A percentile compares a stretch with the other conserved stretches of the same genome.
phyloP scores from a whole-genome alignment of 2,113 vertebrate genomes.

The Nematolebias whitei region DNA sequence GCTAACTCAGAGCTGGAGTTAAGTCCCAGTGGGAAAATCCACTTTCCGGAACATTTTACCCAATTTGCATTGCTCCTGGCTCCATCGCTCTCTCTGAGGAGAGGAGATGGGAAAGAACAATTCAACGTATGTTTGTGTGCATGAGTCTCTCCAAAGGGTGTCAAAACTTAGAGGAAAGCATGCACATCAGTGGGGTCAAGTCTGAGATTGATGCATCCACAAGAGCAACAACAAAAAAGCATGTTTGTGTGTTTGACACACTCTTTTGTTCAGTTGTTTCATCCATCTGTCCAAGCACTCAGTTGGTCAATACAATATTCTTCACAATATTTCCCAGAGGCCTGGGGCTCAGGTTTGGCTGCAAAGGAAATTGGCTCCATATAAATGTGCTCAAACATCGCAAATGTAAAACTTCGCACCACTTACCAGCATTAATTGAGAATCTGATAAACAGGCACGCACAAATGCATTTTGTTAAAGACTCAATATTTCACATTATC shows the following conservation, averaged over 20 bases:
- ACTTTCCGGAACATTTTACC: slow-evolving; percentile 79
- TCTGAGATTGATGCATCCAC: slow-evolving; percentile 1
- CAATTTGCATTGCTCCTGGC: slow-evolving; percentile 79
- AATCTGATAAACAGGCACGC: slow-evolving; percentile 25
- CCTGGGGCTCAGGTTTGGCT: slow-evolving; percentile 35
- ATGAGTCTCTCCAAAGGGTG: slow-evolving; percentile 18
- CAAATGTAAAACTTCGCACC: slow-evolving; percentile 16
- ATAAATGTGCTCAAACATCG: slow-evolving; percentile 23
- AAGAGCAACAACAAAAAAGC: not conserved
- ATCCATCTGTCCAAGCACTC: slow-evolving; percentile 20
- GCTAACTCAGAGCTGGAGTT: slow-evolving; percentile 60
- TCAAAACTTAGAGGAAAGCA: slow-evolving; percentile 41
- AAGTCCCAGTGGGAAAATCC: slow-evolving; percentile 70
- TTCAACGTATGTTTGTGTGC: slow-evolving; percentile 7
- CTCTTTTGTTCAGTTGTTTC: slow-evolving; percentile 13
- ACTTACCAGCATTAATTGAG: slow-evolving; percentile 10
- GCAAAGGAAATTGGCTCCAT: slow-evolving; percentile 31
- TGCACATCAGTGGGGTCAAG: slow-evolving; percentile 35
- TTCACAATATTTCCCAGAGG: slow-evolving; percentile 19
- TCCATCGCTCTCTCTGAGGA: slow-evolving; percentile 56
- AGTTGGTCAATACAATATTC: slow-evolving; percentile 27
- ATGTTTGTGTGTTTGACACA: slow-evolving; percentile 34
- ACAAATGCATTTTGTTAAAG: slow-evolving; percentile 30
- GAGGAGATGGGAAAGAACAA: slow-evolving; percentile 53
- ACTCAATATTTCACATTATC: slow-evolving; percentile 22